Conservation (phyloP, 1,140 invertebrate genomes). For the Brachionus rubens region DNA sequence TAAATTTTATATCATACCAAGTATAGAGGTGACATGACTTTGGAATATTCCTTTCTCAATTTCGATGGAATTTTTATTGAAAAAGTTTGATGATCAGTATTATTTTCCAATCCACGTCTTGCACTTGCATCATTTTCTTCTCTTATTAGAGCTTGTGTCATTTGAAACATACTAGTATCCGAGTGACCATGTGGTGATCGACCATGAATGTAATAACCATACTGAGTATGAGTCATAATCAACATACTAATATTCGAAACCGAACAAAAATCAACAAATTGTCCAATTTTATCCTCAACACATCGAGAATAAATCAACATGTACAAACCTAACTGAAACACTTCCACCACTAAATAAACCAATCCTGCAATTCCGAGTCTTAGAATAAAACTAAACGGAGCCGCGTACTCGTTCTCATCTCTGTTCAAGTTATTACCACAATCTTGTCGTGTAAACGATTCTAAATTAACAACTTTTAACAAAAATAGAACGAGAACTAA, state of each 20-base stretch:
- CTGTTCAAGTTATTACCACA: constrained; percentile 56
- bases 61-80: constrained; percentile 68
- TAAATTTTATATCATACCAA: neutral
- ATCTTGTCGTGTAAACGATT: constrained; percentile 59
- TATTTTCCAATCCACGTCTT: constrained; percentile 72
- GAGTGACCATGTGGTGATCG: constrained; percentile 79
- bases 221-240: constrained; percentile 68
- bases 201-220: constrained; percentile 84
- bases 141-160: constrained; percentile 71
- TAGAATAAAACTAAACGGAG: constrained; percentile 51
- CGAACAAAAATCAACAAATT: constrained; percentile 78
- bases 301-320: constrained; percentile 54
- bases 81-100: constrained; percentile 79
- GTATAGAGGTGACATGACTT: constrained; percentile 54
- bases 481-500: constrained; percentile 66
- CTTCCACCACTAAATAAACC: neutral
- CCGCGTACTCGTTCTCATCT: constrained; percentile 52
- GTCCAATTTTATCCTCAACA: constrained; percentile 70
- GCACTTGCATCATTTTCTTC: constrained; percentile 77
- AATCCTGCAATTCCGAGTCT: neutral
- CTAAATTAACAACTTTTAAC: constrained; percentile 66
- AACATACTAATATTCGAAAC: constrained; percentile 79
- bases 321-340: neutral
- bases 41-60: constrained; percentile 66
- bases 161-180: constrained; percentile 76